A percentile compares a stretch with the other conserved stretches of the same genome.
Conservation (phyloP, 2,888 invertebrate genomes). For the Epiperipatus broadwayi region DNA sequence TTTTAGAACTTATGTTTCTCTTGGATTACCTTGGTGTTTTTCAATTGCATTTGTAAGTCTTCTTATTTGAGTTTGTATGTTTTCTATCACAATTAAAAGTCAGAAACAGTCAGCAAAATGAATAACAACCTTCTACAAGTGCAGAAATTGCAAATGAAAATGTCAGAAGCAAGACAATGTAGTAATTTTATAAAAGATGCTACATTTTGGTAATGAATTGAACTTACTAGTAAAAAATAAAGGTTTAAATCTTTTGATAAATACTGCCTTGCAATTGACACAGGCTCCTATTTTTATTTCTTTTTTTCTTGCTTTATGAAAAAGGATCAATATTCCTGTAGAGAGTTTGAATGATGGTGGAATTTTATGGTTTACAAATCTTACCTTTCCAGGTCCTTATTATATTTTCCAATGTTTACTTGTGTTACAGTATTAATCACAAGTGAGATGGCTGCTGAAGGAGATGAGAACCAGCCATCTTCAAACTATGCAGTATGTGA, state of each 20-base stretch:
- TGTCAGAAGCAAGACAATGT: conserved; percentile 64
- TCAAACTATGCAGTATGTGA: conserved; percentile 48
- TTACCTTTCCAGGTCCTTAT: conserved; percentile 73
- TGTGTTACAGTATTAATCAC: too few species aligned
- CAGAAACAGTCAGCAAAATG: too few species aligned
- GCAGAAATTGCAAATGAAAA: conserved; percentile 55
- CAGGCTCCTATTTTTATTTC: conserved; percentile 71
- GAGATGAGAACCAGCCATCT: conserved; percentile 28
- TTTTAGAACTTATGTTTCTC: conserved; percentile 64
- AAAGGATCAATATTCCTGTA: conserved; percentile 75
- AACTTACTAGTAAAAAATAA: conserved; percentile 1
- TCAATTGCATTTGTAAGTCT: too few species aligned
- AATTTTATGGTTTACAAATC: conserved; percentile 73
- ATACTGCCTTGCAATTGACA: too few species aligned
- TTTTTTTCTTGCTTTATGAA: conserved; percentile 64
- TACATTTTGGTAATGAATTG: too few species aligned
- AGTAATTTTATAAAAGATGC: conserved; percentile 57
- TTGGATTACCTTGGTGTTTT: conserved; percentile 82
- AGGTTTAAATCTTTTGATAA: too few species aligned
- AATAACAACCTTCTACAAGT: conserved; percentile 68
- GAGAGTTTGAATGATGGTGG: conserved; percentile 77
- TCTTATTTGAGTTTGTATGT: too few species aligned
- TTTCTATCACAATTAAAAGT: too few species aligned
- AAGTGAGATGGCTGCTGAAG: conserved; percentile 65
- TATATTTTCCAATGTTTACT: too few species aligned